These are phyloP conservation scores for Hylomyscus alleni DNA, from an alignment of 2,797 vertebrate genomes.

Conservation along the genomic window DNA sequence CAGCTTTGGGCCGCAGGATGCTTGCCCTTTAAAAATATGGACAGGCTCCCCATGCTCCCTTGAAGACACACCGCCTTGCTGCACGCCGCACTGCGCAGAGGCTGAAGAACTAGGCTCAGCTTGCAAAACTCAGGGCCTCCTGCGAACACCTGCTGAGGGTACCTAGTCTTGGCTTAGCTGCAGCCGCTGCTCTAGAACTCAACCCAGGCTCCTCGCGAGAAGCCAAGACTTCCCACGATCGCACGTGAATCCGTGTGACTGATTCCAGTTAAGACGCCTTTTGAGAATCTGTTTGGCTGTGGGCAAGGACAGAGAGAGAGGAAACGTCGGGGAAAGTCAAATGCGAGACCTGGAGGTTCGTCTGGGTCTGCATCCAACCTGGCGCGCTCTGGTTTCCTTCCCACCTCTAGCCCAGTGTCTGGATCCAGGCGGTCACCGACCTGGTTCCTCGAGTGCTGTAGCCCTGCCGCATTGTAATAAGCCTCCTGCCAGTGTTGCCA, in stretches of 20 bases:
- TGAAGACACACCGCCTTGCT: not conserved
- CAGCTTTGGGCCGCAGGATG: not conserved
- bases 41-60: not conserved
- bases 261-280: not conserved
- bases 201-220: not conserved
- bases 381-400: not conserved
- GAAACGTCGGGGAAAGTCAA: not conserved
- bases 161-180: not conserved
- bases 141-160: not conserved
- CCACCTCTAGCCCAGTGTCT: not conserved
- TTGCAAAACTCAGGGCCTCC: not conserved
- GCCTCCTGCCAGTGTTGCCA: conserved; percentile 1
- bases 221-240: not conserved
- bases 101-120: not conserved
- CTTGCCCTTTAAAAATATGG: conserved; percentile 22
- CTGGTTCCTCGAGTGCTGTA: conserved; percentile 67
- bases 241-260: not conserved
- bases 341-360: not conserved
- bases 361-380: not conserved
- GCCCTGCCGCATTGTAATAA: not conserved
- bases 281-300: not conserved
- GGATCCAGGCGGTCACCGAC: not conserved
- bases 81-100: conserved; percentile 55
- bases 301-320: not conserved
- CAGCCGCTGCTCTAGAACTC: not conserved